These are phyloP conservation scores for Drosophila pseudotakahashii DNA, from an alignment of 2,888 invertebrate species.

Conservation along the genomic window DNA sequence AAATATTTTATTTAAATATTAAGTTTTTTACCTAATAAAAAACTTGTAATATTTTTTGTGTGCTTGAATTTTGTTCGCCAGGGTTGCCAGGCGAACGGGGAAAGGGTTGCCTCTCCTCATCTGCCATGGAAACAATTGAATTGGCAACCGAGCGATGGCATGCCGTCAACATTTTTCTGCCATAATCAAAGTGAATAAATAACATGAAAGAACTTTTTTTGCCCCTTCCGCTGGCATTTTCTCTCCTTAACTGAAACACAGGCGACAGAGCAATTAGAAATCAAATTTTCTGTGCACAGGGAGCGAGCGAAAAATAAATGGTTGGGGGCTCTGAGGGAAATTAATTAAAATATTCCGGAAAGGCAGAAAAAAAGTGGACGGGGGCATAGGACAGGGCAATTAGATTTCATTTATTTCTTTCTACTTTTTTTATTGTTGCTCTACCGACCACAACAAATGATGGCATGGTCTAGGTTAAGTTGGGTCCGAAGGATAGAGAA, in stretches of 20 bases:
- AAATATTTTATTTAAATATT: not conserved
- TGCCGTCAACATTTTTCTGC: constrained; percentile 56
- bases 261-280: constrained; percentile 62
- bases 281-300: constrained; percentile 33
- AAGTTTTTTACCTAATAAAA: not conserved
- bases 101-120: constrained; percentile 28
- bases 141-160: constrained; percentile 40
- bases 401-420: constrained; percentile 46
- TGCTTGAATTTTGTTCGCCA: not conserved
- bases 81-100: constrained; percentile 8
- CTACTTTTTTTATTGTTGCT: constrained; percentile 19
- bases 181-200: constrained; percentile 71
- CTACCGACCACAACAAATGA: constrained; percentile 27
- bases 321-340: constrained; percentile 43
- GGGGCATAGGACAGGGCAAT: constrained; percentile 42
- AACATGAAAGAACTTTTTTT: constrained; percentile 59
- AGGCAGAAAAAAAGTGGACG: constrained; percentile 27
- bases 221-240: not conserved
- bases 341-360: constrained; percentile 68
- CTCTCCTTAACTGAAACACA: constrained; percentile 9
- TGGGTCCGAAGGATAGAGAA: constrained; percentile 6
- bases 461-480: constrained; percentile 38
- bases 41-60: not conserved
- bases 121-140: constrained; percentile 66
- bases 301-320: constrained; percentile 12